A percentile compares a stretch with the other conserved stretches of the same genome.
phyloP scores from a whole-genome alignment of 2,113 vertebrate species.

The Spilogale gracilis region DNA sequence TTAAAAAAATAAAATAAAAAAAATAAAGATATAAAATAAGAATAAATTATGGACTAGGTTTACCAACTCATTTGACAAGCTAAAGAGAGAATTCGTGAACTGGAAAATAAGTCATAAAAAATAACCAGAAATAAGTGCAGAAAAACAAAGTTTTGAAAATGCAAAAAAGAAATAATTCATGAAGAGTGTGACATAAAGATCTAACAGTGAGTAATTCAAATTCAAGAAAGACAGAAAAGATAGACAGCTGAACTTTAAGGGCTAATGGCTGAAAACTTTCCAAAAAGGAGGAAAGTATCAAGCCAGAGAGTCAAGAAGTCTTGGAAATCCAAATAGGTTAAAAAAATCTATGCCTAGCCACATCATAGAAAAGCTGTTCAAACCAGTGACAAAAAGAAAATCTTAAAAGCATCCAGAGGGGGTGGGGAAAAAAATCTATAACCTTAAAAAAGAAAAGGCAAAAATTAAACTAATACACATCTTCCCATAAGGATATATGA shows the following conservation, averaged over 20 bases:
- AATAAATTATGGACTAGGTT: neutral
- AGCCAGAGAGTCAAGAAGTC: neutral
- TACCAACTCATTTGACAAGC: neutral
- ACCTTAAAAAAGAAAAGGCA: neutral
- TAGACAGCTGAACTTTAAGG: neutral
- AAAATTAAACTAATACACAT: neutral
- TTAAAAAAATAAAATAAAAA: too few species aligned
- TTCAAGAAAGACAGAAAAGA: neutral
- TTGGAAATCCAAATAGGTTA: neutral
- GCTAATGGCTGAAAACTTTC: neutral
- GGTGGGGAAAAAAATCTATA: neutral
- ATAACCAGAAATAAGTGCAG: neutral
- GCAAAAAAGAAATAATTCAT: neutral
- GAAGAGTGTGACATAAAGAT: neutral
- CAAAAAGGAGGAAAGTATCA: neutral
- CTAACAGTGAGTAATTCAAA: neutral
- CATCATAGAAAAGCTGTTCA: neutral
- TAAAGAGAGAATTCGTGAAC: slow-evolving; percentile 29
- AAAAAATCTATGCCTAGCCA: neutral
- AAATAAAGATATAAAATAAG: neutral
- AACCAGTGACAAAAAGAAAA: slow-evolving; percentile 15
- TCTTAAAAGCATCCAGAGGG: neutral
- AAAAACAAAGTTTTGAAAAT: neutral
- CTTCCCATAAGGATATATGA: neutral
- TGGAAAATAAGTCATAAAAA: slow-evolving; percentile 24